Conservation (phyloP, 2,113 vertebrate species). For the Deroptyus accipitrinus region DNA sequence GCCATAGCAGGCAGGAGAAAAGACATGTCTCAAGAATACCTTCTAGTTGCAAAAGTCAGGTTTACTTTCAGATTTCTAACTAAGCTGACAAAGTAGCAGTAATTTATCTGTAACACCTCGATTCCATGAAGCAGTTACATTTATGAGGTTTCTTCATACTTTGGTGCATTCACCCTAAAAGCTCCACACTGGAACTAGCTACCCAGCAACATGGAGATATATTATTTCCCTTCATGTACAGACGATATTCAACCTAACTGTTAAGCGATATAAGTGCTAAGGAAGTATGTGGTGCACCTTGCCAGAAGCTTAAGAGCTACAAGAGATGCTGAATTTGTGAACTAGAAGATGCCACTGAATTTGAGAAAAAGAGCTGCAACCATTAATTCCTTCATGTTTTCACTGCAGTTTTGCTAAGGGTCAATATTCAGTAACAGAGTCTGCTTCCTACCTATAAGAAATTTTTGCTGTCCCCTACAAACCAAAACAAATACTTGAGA, state of each 20-base stretch:
- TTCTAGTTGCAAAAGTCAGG: not conserved
- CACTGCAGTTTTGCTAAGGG: not conserved
- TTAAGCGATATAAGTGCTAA: not conserved
- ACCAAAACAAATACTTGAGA: not conserved
- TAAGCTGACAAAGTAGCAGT: not conserved
- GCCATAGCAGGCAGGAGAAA: not conserved
- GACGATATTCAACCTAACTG: not conserved
- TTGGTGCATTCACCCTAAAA: not conserved
- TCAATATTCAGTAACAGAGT: not conserved
- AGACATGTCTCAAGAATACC: not conserved
- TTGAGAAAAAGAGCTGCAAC: not conserved
- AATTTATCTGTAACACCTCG: not conserved
- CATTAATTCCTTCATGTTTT: not conserved
- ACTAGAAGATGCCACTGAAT: not conserved
- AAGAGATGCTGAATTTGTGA: not conserved
- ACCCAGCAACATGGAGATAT: not conserved
- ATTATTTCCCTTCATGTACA: not conserved
- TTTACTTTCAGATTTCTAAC: not conserved
- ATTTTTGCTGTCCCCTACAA: not conserved
- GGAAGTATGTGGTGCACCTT: not conserved
- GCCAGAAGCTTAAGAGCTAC: not conserved
- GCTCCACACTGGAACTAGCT: not conserved
- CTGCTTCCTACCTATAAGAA: not conserved
- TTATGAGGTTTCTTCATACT: not conserved
- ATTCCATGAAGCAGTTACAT: not conserved